These are phyloP conservation scores for Nemopilema nomurai DNA, from an alignment of 30 jellyfish, hydroid and myxozoan species.

Conservation along the genomic window DNA sequence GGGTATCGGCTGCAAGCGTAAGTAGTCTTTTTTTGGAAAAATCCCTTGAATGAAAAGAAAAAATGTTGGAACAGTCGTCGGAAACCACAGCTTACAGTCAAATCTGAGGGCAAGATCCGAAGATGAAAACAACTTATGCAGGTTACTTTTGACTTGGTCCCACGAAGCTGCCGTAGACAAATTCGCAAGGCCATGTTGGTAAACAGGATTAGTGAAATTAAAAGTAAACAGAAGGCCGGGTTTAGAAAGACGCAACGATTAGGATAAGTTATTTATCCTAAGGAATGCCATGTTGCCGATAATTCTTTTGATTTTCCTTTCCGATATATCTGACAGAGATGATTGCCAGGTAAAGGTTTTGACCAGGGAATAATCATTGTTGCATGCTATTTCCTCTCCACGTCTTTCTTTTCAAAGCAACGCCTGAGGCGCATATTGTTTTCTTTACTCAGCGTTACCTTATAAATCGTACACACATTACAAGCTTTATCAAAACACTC, in stretches of 20 bases:
- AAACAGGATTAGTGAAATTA: not conserved
- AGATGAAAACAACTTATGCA: not conserved
- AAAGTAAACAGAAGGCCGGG: not conserved
- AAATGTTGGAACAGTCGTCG: not conserved
- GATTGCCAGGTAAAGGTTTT: no score
- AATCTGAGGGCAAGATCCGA: not conserved
- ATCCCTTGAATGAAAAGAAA: not conserved
- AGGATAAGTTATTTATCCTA: not conserved
- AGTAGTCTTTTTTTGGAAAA: not conserved
- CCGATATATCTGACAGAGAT: no score
- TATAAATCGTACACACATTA: no score
- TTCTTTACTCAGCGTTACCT: no score
- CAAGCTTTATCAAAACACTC: no score
- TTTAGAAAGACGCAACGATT: not conserved
- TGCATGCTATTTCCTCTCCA: no score
- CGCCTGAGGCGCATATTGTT: no score
- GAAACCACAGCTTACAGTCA: not conserved
- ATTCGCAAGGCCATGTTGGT: not conserved
- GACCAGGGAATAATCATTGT: no score
- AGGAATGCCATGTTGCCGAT: not conserved
- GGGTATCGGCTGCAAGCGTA: conserved; percentile 23
- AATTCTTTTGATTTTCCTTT: no score
- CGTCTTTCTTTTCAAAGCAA: no score
- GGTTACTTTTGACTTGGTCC: not conserved
- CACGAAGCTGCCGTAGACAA: not conserved